phyloP scores from a whole-genome alignment of 2,113 vertebrate species.

The Zootoca vivipara region DNA sequence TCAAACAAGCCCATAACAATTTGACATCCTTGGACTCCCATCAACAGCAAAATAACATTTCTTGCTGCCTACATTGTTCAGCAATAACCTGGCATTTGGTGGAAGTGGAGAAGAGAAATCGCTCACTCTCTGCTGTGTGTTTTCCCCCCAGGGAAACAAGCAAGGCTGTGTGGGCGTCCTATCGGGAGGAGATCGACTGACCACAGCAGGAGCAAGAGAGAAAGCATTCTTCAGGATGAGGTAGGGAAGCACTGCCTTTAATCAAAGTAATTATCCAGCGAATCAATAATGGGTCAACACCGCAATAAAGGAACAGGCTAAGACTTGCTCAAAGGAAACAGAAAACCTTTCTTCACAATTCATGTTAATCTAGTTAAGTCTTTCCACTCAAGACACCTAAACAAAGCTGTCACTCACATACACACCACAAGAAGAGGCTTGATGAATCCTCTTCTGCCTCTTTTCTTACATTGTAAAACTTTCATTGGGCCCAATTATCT shows the following conservation, averaged over 20 bases:
- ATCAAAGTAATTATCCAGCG: conserved; percentile 50
- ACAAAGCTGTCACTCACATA: neutral
- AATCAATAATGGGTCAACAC: conserved; percentile 46
- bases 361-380: neutral
- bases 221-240: conserved; percentile 18
- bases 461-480: neutral
- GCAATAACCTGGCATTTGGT: conserved; percentile 6
- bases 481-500: neutral
- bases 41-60: conserved; percentile 18
- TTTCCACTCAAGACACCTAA: neutral
- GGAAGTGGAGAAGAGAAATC: neutral
- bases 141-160: conserved; percentile 18
- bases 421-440: neutral
- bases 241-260: conserved; percentile 31
- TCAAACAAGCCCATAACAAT: conserved; percentile 19
- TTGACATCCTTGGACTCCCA: conserved; percentile 4
- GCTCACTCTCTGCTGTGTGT: neutral
- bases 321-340: conserved; percentile 23
- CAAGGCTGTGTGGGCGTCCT: conserved; percentile 14
- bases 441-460: neutral
- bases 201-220: conserved; percentile 42
- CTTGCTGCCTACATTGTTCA: conserved; percentile 10
- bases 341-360: neutral
- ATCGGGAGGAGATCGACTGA: conserved; percentile 36
- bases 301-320: neutral